These are phyloP conservation scores for Iguana delicatissima DNA, from an alignment of 2,797 vertebrate species.

Conservation along the genomic window DNA sequence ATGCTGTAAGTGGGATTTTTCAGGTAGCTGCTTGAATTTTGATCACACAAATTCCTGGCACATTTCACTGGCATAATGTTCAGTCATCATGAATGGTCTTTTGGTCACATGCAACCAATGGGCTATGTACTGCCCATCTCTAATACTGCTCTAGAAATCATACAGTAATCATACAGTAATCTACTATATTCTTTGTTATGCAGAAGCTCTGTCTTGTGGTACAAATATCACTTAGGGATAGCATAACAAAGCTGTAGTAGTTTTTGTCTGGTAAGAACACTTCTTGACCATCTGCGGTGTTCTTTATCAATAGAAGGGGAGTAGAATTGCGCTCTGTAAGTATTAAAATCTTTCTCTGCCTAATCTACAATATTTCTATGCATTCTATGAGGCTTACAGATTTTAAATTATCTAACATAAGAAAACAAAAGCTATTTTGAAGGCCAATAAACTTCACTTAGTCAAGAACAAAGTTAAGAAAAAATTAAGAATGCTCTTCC, in stretches of 20 bases:
- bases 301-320: neutral
- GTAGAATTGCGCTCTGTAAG: neutral
- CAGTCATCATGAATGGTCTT: no score
- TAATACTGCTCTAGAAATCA: neutral
- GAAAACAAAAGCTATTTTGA: slow-evolving; percentile 1
- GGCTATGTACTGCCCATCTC: neutral
- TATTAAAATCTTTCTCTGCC: neutral
- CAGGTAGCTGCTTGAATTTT: no score
- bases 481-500: neutral
- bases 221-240: no score
- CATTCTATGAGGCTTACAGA: neutral
- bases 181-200: neutral
- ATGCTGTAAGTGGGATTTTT: no score
- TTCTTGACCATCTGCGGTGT: neutral
- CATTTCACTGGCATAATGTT: no score
- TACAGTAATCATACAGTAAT: neutral
- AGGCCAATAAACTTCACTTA: neutral
- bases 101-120: neutral
- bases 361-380: neutral
- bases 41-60: no score
- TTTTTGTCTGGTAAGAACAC: neutral
- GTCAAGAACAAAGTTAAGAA: neutral
- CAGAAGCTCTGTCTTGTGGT: neutral
- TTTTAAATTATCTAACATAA: neutral
- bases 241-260: neutral